These are phyloP conservation scores for Mormyrops attenuatus DNA, from an alignment of 2,797 vertebrate genomes.

Conservation along the genomic window DNA sequence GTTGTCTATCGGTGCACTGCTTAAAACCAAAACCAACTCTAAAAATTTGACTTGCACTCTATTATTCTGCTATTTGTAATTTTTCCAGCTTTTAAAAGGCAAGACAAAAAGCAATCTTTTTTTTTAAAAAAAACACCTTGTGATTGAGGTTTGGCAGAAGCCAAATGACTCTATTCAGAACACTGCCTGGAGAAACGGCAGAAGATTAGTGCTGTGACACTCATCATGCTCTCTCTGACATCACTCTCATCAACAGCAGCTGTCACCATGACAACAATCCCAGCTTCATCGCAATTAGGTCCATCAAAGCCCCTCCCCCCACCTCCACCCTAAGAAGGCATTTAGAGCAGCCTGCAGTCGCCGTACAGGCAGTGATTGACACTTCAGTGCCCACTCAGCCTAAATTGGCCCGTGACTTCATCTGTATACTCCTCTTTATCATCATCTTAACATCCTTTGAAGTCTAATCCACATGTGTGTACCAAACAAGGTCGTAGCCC, in stretches of 20 bases:
- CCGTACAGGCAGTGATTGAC: not conserved
- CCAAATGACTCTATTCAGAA: not conserved
- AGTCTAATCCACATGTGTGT: not conserved
- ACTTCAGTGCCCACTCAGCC: constrained; percentile 15
- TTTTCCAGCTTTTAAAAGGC: not conserved
- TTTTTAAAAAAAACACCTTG: not conserved
- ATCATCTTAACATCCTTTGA: not conserved
- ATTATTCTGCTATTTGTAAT: not conserved
- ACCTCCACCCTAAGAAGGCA: not conserved
- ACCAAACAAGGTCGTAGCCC: not conserved
- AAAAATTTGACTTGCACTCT: not conserved
- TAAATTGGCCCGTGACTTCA: not conserved
- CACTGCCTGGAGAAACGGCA: not conserved
- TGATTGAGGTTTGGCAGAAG: not conserved
- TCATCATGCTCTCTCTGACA: not conserved
- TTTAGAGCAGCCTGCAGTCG: not conserved
- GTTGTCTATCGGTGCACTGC: not conserved
- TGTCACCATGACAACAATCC: not conserved
- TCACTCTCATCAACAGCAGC: not conserved
- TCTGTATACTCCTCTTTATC: not conserved
- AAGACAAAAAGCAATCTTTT: not conserved
- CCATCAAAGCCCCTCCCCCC: not conserved
- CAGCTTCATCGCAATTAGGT: not conserved
- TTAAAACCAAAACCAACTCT: not conserved
- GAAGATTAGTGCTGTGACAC: not conserved